Base-by-base conservation (phyloP, 2,113 vertebrate species). In the Lagopus leucura region DNA sequence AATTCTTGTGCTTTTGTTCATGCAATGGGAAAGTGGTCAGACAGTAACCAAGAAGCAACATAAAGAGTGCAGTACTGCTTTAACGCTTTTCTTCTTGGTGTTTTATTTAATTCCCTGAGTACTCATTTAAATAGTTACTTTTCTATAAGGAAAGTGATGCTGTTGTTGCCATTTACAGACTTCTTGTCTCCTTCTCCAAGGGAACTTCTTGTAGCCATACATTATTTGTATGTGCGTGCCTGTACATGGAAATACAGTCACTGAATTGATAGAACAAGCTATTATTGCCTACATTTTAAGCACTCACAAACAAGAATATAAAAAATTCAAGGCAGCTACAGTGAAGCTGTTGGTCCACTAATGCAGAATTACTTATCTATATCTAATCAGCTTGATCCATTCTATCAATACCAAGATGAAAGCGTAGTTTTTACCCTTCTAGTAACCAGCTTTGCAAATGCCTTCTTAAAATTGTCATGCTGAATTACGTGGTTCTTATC, bases 401-500 rank as follows among this genome's bases (percentile, higher is more conserved):
- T 43, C 54, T 90, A 82, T 95, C 89, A 87, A 86, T 87, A 91
- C 45, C 42, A 21, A 89, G 85, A 97, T 95, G 70, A 93, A 95
- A 95, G 72, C 24, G 55, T 66, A 74, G 63, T 60, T 92, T 86
- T 65, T 61, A 85, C 81, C 70, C 32, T 77, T 73, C 69, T 69
- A 13, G 63, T 72, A 92, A 76, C 83, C 82, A 47, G 70, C 36
- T 81, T 89, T 89, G 60, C 32, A 76, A 86, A 84, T 16, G 12
- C 61, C 65, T 70, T 57, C 79, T 82, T 63, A 4, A 85, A 84
- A 88, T 89, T 81, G 89, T 96, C 89, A 57, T 84, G 61, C 70
- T 93, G 87, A 92, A 97, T 94, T 97, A 95, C 92, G 66, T 79
- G 64, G 70, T 65, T 72, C 55, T 88, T 92, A 91, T 92, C 76